These are phyloP conservation scores for Egretta garzetta DNA, from an alignment of 2,113 vertebrate genomes.

Conservation along the genomic window DNA sequence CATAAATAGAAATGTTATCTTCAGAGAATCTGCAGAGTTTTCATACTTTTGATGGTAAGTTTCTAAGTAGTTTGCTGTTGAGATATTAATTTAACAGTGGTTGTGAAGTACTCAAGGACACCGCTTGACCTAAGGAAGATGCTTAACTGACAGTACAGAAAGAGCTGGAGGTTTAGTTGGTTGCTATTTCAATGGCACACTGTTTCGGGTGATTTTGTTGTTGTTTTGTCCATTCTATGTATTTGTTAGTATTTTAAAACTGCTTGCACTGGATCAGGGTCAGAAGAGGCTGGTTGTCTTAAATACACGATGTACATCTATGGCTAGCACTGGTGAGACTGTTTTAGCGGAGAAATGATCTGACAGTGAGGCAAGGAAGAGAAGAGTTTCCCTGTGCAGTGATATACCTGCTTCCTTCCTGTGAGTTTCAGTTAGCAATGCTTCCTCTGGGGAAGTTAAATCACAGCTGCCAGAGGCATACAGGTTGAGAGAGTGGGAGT, in stretches of 20 bases:
- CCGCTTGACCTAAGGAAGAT: not conserved
- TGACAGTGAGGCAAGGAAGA: not conserved
- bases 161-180: not conserved
- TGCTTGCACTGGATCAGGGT: not conserved
- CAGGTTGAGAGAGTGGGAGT: not conserved
- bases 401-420: not conserved
- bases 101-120: not conserved
- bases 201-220: not conserved
- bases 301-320: not conserved
- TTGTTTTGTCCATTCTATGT: not conserved
- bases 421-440: not conserved
- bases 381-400: not conserved
- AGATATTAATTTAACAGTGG: not conserved
- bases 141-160: not conserved
- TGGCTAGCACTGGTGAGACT: not conserved
- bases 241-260: not conserved
- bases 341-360: not conserved
- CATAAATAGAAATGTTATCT: not conserved
- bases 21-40: not conserved
- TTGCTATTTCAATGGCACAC: not conserved
- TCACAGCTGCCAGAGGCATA: not conserved
- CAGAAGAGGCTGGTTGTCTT: not conserved
- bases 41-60: not conserved
- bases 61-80: not conserved
- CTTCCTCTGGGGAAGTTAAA: not conserved